A percentile compares a stretch with the other conserved stretches of the same genome.
Evolutionary conservation across 2,888 invertebrate genomes (phyloP).

Genomic region (Chymomyza amoena): DNA sequence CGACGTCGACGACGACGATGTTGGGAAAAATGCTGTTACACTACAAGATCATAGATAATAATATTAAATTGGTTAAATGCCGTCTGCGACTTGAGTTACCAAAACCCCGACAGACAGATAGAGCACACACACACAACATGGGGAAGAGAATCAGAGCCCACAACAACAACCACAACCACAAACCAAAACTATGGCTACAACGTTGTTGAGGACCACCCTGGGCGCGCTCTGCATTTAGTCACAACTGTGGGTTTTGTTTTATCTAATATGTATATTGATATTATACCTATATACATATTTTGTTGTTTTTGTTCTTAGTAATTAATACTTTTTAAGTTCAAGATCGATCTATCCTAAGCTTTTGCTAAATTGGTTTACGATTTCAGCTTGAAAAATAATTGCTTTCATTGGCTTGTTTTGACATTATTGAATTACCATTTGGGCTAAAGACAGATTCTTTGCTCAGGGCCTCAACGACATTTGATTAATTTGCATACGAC

Average conservation of each 20-base stretch:
- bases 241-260: conserved; percentile 14
- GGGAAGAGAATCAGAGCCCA: not conserved
- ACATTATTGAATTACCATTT: conserved; percentile 67
- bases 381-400: conserved; percentile 52
- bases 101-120: conserved; percentile 29
- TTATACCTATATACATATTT: conserved; percentile 25
- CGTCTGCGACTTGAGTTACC: conserved; percentile 61
- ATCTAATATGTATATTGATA: conserved; percentile 55
- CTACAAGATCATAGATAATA: conserved; percentile 71
- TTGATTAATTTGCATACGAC: conserved; percentile 79
- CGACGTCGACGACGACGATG: conserved; percentile 16
- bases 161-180: not conserved
- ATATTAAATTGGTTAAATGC: conserved; percentile 72
- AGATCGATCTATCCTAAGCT: conserved; percentile 10
- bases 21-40: conserved; percentile 43
- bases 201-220: conserved; percentile 44
- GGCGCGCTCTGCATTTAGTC: not conserved
- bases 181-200: too few species aligned
- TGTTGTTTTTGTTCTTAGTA: conserved; percentile 34
- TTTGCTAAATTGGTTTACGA: conserved; percentile 20
- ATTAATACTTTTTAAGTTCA: conserved; percentile 50
- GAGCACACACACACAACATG: not conserved
- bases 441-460: not conserved
- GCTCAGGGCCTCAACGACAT: conserved; percentile 35
- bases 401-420: conserved; percentile 61